Evolutionary conservation across 2,888 invertebrate genomes (phyloP), one percentile per base, ranked within the genome.

Genomic region (Eueremaeus valkanovi): DNA sequence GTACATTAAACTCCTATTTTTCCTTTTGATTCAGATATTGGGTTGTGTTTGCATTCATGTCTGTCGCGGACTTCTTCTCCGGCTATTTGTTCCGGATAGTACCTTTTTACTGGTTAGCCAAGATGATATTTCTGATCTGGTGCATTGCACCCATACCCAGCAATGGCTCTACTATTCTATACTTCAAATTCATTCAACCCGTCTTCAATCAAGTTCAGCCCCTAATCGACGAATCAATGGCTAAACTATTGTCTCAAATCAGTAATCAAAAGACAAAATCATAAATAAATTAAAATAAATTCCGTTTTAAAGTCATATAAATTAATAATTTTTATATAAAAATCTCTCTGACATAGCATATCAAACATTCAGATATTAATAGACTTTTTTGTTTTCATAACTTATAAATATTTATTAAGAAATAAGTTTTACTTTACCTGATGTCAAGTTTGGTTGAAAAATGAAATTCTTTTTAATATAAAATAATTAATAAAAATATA

Each of bases 121-220:
- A 77, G 72, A 73, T 77, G 42, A n/a, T 63, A 8, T 77, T 75
- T 16, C 51, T 77, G 0, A 3, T 58, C 9, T 77, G 77, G 77
- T 77, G 77, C 51, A 70, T 72, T 18, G 49, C 36, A 70, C 77
- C 77, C 18, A 36, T 75, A 0, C 42, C 55, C 5, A 33, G 74
- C 5, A 77, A 77, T 49, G 75, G 75, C n/a, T 61, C 77, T 1
- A n/a, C 1, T 0, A 9, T 75, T 21, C 18, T 77, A 5, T 77
- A 77, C 24, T 70, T 51, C 2, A 72, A 61, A 24, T 77, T 72
- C 40, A 61, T 77, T 33, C 70, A 58, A 36, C 61, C 74, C 74
- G 80, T 82, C 8, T 80, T 82, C 73, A 70, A 18, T 27, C 70
- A 70, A 45, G 6, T 70, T 0, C 16, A 70, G 18, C 70, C 70